Base-by-base conservation (phyloP, 2,113 vertebrate species). In the Pelobates fuscus region DNA sequence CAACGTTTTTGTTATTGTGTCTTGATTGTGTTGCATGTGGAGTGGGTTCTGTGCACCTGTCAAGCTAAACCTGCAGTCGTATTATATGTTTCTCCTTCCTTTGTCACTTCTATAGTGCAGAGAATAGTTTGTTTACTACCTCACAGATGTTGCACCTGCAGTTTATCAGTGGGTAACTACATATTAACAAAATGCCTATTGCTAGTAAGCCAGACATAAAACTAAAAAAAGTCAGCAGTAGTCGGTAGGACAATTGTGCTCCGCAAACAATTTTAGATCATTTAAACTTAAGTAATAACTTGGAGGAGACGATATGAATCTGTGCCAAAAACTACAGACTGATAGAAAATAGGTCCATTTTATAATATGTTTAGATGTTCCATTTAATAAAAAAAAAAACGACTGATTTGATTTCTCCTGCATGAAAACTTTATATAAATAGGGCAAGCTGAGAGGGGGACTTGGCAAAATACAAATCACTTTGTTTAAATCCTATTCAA, bases 261-360 rank as follows among this genome's bases (percentile, higher is more conserved):
- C 10, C 52, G 65, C 41, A 77, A 77, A 77, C 73, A 77, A 68
- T 77, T 77, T 77, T 68, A 68, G 64, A 77, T 77, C 73, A 77
- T 61, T 77, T 77, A 77, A 77, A 61, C 57, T 68, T 68, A 77
- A 77, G 67, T 77, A 77, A 77, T 77, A 61, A 77, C 73, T 46
- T 61, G 43, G 55, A 52, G 73, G 43, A 68, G 65, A 77, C 49
- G 57, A 55, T 77, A 27, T 68, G 61, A 77, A 61, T 58, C 26
- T 24, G 12, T 61, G 65, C 65, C 73, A 77, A 52, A 57, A 67
- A 49, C 15, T 26, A n/a, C 63, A 5, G 62, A 66, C 62, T 41
- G 62, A 58, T 57, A 55, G 32, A 54, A 55, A 73, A 54, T 26
- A 27, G 29, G 44, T 61, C 52, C 3, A 43, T 41, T 55, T 65